These are phyloP conservation scores for Amblyraja radiata DNA, from an alignment of 2,797 vertebrate genomes.

Conservation along the genomic window DNA sequence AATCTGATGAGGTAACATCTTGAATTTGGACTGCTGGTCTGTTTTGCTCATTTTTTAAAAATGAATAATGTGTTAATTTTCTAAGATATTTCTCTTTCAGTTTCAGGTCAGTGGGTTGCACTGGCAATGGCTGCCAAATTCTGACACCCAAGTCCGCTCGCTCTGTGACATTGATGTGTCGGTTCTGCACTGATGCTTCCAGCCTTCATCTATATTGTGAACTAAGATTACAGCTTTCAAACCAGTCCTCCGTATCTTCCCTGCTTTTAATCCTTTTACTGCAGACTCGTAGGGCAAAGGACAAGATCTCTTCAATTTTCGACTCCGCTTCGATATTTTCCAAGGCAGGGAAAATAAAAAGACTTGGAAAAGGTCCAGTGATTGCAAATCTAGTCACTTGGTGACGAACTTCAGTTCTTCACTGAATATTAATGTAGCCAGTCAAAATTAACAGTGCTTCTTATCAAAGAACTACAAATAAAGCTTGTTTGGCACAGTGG, in stretches of 20 bases:
- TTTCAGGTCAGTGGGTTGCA: background rate
- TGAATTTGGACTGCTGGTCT: background rate
- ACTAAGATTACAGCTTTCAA: background rate
- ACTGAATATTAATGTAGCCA: background rate
- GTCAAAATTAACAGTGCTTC: background rate
- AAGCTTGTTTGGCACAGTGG: background rate
- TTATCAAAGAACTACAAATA: slow-evolving; percentile 1
- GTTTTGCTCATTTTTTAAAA: background rate
- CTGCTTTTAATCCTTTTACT: background rate
- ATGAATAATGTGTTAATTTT: slow-evolving; percentile 18
- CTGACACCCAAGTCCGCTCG: background rate
- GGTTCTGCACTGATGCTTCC: background rate
- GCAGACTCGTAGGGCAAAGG: background rate
- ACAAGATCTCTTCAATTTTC: background rate
- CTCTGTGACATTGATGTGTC: background rate
- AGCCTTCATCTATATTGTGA: background rate
- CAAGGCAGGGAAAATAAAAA: background rate
- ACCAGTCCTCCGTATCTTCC: background rate
- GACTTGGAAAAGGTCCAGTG: background rate
- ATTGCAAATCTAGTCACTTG: background rate
- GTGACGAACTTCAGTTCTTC: background rate
- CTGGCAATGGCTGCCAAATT: background rate
- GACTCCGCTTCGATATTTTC: background rate
- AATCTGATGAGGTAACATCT: background rate
- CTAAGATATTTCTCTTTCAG: background rate